These are phyloP conservation scores for Halcyon smyrnensis DNA, from an alignment of 2,797 vertebrate genomes.

Conservation along the genomic window DNA sequence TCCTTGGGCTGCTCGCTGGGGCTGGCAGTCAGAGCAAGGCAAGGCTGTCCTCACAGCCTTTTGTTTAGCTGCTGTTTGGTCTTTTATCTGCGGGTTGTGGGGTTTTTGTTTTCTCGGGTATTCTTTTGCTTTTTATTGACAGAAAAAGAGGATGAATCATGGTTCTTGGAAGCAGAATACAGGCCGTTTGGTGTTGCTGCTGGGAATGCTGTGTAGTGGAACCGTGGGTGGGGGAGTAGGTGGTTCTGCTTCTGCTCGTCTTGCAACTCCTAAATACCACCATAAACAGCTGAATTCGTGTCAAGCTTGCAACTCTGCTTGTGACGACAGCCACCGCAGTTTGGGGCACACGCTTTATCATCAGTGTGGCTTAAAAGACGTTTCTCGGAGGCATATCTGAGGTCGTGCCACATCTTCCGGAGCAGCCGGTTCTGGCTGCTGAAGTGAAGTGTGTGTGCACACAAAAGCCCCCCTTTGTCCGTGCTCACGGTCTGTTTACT, in stretches of 20 bases:
- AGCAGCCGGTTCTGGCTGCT: not conserved
- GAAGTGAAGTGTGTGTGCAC: not conserved
- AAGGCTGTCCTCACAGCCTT: not conserved
- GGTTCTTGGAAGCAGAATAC: slow-evolving; percentile 19
- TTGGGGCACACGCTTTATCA: not conserved
- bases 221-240: slow-evolving; percentile 21
- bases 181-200: not conserved
- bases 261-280: slow-evolving; percentile 20
- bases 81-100: not conserved
- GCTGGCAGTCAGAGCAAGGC: not conserved
- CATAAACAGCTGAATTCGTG: slow-evolving; percentile 33
- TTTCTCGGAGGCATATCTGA: not conserved
- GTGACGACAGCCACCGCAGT: not conserved
- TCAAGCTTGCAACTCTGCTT: not conserved
- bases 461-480: not conserved
- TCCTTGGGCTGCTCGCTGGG: not conserved
- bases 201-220: slow-evolving; percentile 10
- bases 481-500: not conserved
- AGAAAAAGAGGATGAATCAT: not conserved
- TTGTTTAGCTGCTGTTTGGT: not conserved
- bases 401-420: not conserved
- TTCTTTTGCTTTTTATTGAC: not conserved
- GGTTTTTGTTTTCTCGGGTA: not conserved
- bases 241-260: slow-evolving; percentile 28
- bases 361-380: not conserved